Percentiles rank a stretch among this genome's conserved stretches.
Evolutionary conservation across 2,888 invertebrate species (phyloP).

Genomic region (Tribolium freemani): DNA sequence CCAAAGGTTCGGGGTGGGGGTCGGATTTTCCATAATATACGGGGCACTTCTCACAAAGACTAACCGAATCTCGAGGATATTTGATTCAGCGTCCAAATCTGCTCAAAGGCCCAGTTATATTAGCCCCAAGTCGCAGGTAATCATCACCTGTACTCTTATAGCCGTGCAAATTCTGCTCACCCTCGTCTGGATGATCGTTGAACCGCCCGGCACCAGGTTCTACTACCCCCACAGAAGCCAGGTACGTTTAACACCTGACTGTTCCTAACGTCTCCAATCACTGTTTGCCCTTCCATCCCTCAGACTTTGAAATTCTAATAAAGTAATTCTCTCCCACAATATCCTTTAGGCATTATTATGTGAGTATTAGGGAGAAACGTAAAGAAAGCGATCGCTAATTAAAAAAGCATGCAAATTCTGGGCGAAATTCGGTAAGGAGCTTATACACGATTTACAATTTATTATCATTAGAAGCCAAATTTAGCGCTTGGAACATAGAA

Average conservation of each 20-base stretch:
- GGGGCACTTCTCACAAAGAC: conserved; percentile 78
- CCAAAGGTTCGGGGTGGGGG: conserved; percentile 76
- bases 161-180: conserved; percentile 71
- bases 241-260: conserved; percentile 50
- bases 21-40: conserved; percentile 77
- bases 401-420: conserved; percentile 4
- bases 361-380: not conserved
- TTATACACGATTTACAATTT: conserved; percentile 1
- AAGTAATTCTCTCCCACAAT: not conserved
- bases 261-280: not conserved
- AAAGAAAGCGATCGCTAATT: not conserved
- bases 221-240: conserved; percentile 72
- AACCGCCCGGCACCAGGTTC: conserved; percentile 74
- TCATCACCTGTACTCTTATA: conserved; percentile 73
- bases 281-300: not conserved
- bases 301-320: not conserved
- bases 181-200: conserved; percentile 76
- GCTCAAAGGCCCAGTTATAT: conserved; percentile 76
- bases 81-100: conserved; percentile 75
- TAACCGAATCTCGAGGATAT: conserved; percentile 75
- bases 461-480: conserved; percentile 1
- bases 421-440: not conserved
- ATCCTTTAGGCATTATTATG: not conserved
- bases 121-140: conserved; percentile 76
- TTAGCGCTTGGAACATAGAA: conserved; percentile 7